A percentile compares a stretch with the other conserved stretches of the same genome.
Evolutionary conservation across 2,888 invertebrate genomes (phyloP).

Genomic region (Amorpha juglandis): DNA sequence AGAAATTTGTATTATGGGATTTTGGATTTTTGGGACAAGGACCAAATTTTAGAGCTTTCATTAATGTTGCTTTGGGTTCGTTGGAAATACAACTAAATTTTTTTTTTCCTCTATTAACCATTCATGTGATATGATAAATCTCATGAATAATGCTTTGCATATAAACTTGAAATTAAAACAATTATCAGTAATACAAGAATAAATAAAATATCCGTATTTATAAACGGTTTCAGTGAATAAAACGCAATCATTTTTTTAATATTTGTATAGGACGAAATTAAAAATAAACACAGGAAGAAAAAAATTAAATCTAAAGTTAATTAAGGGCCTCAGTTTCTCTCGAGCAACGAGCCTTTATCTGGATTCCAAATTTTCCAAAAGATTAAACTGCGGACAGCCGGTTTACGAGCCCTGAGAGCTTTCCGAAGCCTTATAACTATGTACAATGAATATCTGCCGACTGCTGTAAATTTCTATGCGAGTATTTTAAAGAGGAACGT

Average conservation of each 20-base stretch:
- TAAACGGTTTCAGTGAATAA: neutral
- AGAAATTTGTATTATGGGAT: too few relatives aligned
- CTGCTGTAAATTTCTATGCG: constrained; percentile 21
- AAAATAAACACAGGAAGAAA: constrained; percentile 33
- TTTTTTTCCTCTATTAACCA: too few relatives aligned
- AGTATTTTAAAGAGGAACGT: constrained; percentile 21
- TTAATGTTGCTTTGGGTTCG: too few relatives aligned
- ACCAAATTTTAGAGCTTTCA: too few relatives aligned
- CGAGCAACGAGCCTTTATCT: constrained; percentile 52
- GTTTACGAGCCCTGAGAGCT: constrained; percentile 61
- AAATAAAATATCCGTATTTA: neutral
- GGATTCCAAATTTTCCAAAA: constrained; percentile 63
- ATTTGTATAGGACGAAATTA: constrained; percentile 26
- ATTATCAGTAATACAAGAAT: too few relatives aligned
- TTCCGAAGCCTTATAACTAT: constrained; percentile 49
- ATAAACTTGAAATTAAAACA: neutral
- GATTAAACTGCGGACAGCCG: constrained; percentile 64
- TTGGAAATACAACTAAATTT: too few relatives aligned
- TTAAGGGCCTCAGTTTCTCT: constrained; percentile 50
- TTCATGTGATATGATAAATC: too few relatives aligned
- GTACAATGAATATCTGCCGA: constrained; percentile 35
- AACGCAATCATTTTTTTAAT: neutral
- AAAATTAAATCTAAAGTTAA: constrained; percentile 50
- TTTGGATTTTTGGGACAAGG: too few relatives aligned
- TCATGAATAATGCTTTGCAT: neutral